Conservation (phyloP, 2,113 vertebrate genomes). For the Ailuropoda melanoleuca region DNA sequence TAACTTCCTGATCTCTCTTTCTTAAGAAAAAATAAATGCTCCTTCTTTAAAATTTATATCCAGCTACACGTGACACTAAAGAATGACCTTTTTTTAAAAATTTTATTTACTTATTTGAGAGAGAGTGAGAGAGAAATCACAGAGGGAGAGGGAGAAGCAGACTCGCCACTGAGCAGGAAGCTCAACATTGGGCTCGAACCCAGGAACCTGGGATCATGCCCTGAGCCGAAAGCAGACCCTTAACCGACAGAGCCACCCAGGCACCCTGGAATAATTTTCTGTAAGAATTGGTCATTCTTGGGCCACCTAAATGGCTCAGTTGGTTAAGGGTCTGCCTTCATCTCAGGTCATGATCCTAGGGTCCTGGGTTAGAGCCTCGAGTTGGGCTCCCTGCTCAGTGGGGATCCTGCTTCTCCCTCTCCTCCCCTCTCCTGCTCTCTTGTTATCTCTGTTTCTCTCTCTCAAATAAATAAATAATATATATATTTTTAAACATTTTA, state of each 20-base stretch:
- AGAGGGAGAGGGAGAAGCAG: too few species aligned
- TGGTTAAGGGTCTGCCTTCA: background rate
- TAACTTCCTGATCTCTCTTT: slow-evolving; percentile 29
- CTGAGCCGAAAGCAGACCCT: background rate
- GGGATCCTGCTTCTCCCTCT: background rate
- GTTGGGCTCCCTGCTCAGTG: background rate
- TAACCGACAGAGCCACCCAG: background rate
- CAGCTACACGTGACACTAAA: background rate
- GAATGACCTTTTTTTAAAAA: background rate
- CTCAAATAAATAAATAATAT: too few species aligned
- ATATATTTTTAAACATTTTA: too few species aligned
- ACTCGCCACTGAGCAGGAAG: background rate
- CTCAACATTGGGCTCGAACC: background rate
- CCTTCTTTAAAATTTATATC: slow-evolving; percentile 54
- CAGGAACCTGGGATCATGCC: background rate
- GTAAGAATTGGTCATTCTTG: background rate
- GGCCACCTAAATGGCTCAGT: background rate
- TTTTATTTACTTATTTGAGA: too few species aligned
- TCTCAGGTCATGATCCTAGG: background rate
- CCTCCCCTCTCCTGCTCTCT: background rate
- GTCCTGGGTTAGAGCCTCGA: background rate
- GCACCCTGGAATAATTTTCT: background rate
- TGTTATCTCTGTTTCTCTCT: background rate
- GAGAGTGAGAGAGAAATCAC: too few species aligned
- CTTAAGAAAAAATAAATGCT: background rate